phyloP scores from a whole-genome alignment of 1,140 invertebrate genomes.

The Oedothorax gibbosus region DNA sequence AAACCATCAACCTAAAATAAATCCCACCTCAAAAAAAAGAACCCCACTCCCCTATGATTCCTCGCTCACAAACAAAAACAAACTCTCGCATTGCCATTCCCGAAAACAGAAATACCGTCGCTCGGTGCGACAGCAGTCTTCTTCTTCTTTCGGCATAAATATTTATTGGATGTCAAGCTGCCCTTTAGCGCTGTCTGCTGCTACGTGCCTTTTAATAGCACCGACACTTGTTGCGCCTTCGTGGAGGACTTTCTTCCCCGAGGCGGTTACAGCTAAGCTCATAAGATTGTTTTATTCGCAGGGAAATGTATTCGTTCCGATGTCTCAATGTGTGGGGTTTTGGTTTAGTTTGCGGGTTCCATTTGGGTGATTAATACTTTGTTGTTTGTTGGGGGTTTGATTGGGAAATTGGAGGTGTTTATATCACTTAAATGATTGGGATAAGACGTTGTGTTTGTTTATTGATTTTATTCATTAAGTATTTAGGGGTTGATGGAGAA shows the following conservation, averaged over 20 bases:
- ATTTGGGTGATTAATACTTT: not conserved
- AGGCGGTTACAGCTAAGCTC: slow-evolving; percentile 31
- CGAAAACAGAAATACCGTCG: slow-evolving; percentile 40
- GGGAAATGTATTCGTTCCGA: slow-evolving; percentile 28
- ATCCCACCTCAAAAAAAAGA: not conserved
- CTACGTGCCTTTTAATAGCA: slow-evolving; percentile 44
- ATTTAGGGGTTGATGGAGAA: not conserved
- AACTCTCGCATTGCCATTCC: slow-evolving; percentile 7
- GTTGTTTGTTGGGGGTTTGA: not conserved
- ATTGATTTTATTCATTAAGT: no score
- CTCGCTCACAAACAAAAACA: not conserved
- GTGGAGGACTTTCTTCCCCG: not conserved
- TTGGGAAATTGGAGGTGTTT: not conserved
- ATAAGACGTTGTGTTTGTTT: no score
- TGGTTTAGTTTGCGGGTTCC: not conserved
- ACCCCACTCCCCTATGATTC: not conserved
- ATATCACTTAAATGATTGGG: no score
- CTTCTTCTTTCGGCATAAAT: slow-evolving; percentile 44
- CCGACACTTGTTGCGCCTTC: slow-evolving; percentile 45
- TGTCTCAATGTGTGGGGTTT: not conserved
- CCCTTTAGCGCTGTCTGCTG: slow-evolving; percentile 33
- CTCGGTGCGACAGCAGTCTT: slow-evolving; percentile 12
- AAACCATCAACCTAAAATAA: no score
- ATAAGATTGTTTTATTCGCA: slow-evolving; percentile 41
- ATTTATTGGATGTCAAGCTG: slow-evolving; percentile 54